Evolutionary conservation across 2,888 invertebrate genomes (phyloP).

Genomic region (Hemaris fuciformis): DNA sequence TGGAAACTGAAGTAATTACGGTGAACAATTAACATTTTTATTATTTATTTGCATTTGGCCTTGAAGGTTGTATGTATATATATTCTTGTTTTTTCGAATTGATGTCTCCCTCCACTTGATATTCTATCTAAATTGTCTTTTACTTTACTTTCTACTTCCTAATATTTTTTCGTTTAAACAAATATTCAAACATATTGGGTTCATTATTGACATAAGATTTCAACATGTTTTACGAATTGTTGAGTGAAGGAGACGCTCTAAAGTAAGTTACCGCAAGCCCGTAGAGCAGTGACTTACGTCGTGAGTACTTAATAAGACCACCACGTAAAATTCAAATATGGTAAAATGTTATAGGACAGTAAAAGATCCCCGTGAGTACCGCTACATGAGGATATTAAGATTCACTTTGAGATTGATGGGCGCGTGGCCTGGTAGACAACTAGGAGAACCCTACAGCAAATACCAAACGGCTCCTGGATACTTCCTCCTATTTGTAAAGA

Average conservation of each 20-base stretch:
- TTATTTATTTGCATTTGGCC: neutral
- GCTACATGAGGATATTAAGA: neutral
- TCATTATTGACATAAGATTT: neutral
- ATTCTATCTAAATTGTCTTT: no score
- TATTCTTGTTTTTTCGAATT: neutral
- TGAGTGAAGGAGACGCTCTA: neutral
- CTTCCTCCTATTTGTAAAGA: neutral
- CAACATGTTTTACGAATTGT: neutral
- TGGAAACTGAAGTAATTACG: no score
- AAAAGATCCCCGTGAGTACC: neutral
- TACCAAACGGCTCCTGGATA: neutral
- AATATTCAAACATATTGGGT: no score
- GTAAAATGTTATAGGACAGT: slow-evolving; percentile 5
- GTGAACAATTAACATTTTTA: neutral
- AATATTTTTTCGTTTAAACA: no score
- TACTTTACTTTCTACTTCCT: no score
- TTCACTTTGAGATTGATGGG: neutral
- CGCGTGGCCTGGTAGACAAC: neutral
- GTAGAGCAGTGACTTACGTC: no score
- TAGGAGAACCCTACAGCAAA: neutral
- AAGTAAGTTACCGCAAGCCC: neutral
- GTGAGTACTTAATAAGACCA: no score
- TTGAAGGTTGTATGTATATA: neutral
- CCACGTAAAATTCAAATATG: no score
- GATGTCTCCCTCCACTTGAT: no score